phyloP scores from a whole-genome alignment of 2,888 invertebrate species.

The Maniola hyperantus region DNA sequence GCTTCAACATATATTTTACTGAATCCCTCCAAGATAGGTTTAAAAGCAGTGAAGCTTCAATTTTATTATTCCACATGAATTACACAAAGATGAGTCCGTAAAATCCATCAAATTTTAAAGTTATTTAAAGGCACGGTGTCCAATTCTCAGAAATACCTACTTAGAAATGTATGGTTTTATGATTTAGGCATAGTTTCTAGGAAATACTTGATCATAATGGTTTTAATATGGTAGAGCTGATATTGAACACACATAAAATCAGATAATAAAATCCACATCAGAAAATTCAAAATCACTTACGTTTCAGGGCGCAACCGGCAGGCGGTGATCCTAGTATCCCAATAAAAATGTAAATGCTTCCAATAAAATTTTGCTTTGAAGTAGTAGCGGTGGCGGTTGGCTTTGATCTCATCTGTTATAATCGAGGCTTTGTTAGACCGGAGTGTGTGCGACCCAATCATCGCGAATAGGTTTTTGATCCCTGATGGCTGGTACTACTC shows the following conservation, averaged over 20 bases:
- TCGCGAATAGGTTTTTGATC: constrained; percentile 57
- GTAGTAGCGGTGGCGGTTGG: constrained; percentile 56
- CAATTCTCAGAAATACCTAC: no score
- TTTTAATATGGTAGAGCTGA: constrained; percentile 72
- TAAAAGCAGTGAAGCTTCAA: no score
- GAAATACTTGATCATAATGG: constrained; percentile 62
- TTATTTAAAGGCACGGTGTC: no score
- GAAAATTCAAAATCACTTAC: constrained; percentile 83
- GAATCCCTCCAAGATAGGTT: no score
- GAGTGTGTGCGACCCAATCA: constrained; percentile 48
- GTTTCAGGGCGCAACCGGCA: constrained; percentile 70
- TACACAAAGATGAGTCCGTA: no score
- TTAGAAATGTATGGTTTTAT: not conserved
- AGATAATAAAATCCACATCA: constrained; percentile 82
- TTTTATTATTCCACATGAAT: no score
- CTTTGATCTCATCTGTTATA: constrained; percentile 74
- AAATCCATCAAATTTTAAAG: no score
- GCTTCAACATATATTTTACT: no score
- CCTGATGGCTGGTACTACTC: constrained; percentile 48
- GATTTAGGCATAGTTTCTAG: not conserved
- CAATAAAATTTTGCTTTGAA: constrained; percentile 81
- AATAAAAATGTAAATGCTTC: constrained; percentile 81
- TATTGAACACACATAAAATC: constrained; percentile 78
- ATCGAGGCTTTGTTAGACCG: constrained; percentile 64
- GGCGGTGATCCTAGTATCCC: constrained; percentile 76